Evolutionary conservation across 2,113 vertebrate genomes (phyloP).

Genomic region (Pseudonaja textilis): DNA sequence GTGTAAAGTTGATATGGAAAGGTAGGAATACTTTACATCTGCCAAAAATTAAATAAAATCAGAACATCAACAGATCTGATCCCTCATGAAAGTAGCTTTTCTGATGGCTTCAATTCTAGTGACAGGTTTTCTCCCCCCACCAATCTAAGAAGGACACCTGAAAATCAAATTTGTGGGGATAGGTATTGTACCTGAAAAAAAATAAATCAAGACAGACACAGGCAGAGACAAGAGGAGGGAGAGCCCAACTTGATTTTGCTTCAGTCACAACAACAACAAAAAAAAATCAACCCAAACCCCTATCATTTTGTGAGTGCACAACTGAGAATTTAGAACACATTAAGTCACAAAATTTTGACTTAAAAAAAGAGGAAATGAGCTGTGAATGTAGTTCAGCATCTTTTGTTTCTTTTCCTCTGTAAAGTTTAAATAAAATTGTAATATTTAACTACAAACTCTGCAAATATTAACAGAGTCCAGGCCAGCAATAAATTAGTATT

Average conservation of each 20-base stretch:
- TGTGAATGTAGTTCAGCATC: conserved; percentile 78
- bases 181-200: conserved; percentile 62
- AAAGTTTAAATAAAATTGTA: conserved; percentile 87
- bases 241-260: conserved; percentile 63
- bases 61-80: conserved; percentile 74
- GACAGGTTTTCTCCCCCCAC: conserved; percentile 55
- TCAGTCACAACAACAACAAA: conserved; percentile 34
- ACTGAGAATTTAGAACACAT: conserved; percentile 74
- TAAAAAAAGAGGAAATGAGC: conserved; percentile 76
- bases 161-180: conserved; percentile 57
- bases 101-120: conserved; percentile 65
- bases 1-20: conserved; percentile 72
- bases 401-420: conserved; percentile 69
- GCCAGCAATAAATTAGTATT: conserved; percentile 93
- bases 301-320: conserved; percentile 65
- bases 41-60: conserved; percentile 74
- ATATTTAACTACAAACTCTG: conserved; percentile 82
- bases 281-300: conserved; percentile 39
- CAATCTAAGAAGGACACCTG: conserved; percentile 57
- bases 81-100: conserved; percentile 67
- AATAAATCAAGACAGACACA: conserved; percentile 4
- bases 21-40: conserved; percentile 62
- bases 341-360: conserved; percentile 76
- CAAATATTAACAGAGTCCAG: conserved; percentile 75
- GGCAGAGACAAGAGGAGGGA: conserved; percentile 19